Base-by-base conservation (phyloP, 1,140 invertebrate species). In the Chrysopa pallens region DNA sequence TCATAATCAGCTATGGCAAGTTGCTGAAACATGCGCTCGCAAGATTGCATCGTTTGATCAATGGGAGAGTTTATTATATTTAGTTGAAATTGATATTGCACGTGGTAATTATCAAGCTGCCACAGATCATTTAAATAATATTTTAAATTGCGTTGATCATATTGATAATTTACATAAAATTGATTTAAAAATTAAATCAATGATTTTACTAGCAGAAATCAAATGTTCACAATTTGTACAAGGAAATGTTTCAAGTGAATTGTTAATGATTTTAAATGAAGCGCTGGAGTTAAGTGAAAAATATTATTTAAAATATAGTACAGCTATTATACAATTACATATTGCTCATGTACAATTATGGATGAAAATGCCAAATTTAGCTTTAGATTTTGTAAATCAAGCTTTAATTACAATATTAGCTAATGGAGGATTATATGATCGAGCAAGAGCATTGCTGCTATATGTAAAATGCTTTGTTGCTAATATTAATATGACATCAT, bases 351-450 rank as follows among this genome's bases (percentile, higher is more conserved):
- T 73, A 0, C 61, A 88, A 62, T 59, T 88, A 12, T 63, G 77
- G 39, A 73, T 86, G 63, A 74, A 74, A 12, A 72, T 84, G 56
- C 72, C 80, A 0, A 68, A 71, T 44, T 82, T 85, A 60, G 81
- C 83, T 0, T 59, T 85, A 14, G 62, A 68, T 36, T 59, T 85
- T 2, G 68, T 86, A 1, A 72, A 82, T 43, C 71, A 73, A 48
- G 71, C 74, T 17, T 70, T 87, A 48, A 68, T 78, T 1, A 65
- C 69, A 37, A 73, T 90, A 36, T 68, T 88, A 49, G 74, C 81
- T 11, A 78, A 90, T 51, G 84, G 84, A 1, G 78, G 77, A n/a
- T 63, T 72, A n/a, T 85, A 76, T 50, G 84, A 90, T 55, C 72
- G 77, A 46, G 83, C 74, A 2, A 73, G 78, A 60, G 76, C 66